A percentile compares a stretch with the other conserved stretches of the same genome.
Evolutionary conservation across 1,140 invertebrate genomes (phyloP).

Genomic region (Phymastichus coffea): DNA sequence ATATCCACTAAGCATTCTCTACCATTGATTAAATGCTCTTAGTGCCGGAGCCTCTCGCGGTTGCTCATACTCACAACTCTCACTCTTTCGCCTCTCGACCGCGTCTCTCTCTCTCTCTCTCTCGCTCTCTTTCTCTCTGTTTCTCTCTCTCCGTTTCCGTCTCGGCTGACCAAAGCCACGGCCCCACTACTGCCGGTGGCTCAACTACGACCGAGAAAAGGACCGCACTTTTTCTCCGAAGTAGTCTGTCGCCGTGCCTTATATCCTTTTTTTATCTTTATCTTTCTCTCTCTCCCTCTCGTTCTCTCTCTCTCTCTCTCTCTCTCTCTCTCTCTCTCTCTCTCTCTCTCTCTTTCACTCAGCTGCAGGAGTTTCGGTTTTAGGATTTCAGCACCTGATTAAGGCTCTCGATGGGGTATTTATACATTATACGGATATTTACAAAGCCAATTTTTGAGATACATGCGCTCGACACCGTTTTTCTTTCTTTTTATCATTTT

Average conservation of each 20-base stretch:
- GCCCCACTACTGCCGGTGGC: slow-evolving; percentile 30
- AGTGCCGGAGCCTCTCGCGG: slow-evolving; percentile 39
- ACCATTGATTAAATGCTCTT: slow-evolving; percentile 54
- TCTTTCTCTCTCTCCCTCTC: too few species aligned
- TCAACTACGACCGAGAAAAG: slow-evolving; percentile 52
- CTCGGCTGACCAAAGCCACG: slow-evolving; percentile 20
- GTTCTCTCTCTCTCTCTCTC: too few species aligned
- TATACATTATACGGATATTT: slow-evolving; percentile 20
- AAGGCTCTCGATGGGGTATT: slow-evolving; percentile 24
- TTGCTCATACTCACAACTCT: slow-evolving; percentile 20
- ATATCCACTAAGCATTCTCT: slow-evolving; percentile 46
- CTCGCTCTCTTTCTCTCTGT: too few species aligned
- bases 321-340: too few species aligned
- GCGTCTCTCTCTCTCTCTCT: slow-evolving; percentile 16
- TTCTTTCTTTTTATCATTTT: slow-evolving; percentile 12
- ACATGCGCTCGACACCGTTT: not conserved
- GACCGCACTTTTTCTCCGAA: slow-evolving; percentile 53
- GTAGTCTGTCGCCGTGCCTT: slow-evolving; percentile 41
- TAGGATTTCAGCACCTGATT: slow-evolving; percentile 25
- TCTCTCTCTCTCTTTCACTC: not conserved
- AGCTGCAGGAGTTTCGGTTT: slow-evolving; percentile 9
- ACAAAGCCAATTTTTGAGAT: slow-evolving; percentile 21
- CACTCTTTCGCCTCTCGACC: slow-evolving; percentile 21
- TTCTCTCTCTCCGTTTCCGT: too few species aligned
- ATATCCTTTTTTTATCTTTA: not conserved